Percentiles rank a stretch among this genome's conserved stretches.
Conservation (phyloP, 23 tunicate genomes). For the Diplosoma virens region DNA sequence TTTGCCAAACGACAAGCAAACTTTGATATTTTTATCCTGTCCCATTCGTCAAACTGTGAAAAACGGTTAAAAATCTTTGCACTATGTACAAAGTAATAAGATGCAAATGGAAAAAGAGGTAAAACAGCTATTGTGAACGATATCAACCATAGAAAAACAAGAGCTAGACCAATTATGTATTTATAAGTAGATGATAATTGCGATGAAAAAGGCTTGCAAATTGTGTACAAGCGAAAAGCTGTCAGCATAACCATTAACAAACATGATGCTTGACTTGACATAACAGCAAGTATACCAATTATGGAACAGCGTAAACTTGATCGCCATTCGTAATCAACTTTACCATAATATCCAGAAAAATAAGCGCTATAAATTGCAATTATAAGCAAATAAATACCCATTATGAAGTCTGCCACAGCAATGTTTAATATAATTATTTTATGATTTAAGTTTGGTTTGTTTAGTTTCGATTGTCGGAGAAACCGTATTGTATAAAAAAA, state of each 20-base stretch:
- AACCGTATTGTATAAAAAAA: not conserved
- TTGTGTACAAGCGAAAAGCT: not conserved
- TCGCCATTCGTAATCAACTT: conserved; percentile 25
- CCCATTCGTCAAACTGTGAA: not conserved
- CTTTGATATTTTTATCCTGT: no score
- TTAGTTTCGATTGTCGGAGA: not conserved
- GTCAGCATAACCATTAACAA: conserved; percentile 13
- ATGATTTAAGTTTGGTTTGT: not conserved
- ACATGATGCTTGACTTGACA: conserved; percentile 15
- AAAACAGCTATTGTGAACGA: no score
- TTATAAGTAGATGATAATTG: not conserved
- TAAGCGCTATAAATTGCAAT: no score
- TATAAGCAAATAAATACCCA: no score
- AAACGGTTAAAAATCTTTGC: conserved; percentile 14
- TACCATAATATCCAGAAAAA: conserved; percentile 11
- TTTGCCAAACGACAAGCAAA: no score
- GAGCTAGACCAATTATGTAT: not conserved
- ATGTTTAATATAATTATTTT: conserved; percentile 20
- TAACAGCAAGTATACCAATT: not conserved
- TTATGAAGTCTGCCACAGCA: conserved; percentile 15
- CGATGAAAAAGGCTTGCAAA: not conserved
- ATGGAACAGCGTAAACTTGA: no score
- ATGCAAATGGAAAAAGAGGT: no score
- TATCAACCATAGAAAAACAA: conserved; percentile 7
- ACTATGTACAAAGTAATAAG: not conserved